phyloP scores from a whole-genome alignment of 2,888 invertebrate genomes.

The Amiota communis region DNA sequence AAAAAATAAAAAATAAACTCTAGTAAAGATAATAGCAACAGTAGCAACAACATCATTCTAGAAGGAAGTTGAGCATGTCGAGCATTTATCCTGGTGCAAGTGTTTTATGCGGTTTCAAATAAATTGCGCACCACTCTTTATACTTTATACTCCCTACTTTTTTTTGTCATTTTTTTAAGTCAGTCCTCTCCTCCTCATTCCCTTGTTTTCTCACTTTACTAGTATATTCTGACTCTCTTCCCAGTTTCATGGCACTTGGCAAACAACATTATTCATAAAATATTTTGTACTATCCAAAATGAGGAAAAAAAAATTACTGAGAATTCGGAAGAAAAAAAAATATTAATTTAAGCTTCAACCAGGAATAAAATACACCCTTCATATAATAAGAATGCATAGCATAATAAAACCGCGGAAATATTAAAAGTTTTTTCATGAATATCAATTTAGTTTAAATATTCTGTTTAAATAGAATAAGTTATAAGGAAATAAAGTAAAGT shows the following conservation, averaged over 20 bases:
- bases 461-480: too few species aligned
- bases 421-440: too few species aligned
- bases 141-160: conserved; percentile 6
- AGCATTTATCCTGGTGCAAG: conserved; percentile 56
- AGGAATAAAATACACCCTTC: too few species aligned
- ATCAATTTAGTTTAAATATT: too few species aligned
- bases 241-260: too few species aligned
- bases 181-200: background rate
- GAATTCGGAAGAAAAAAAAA: too few species aligned
- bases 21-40: conserved; percentile 34
- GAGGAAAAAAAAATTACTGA: background rate
- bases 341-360: too few species aligned
- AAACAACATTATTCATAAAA: conserved; percentile 42
- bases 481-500: too few species aligned
- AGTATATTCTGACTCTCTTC: background rate
- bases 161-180: background rate
- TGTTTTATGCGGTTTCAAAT: conserved; percentile 63
- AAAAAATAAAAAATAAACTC: conserved; percentile 27
- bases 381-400: too few species aligned
- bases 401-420: too few species aligned
- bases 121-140: conserved; percentile 54
- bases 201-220: conserved; percentile 35
- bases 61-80: conserved; percentile 30
- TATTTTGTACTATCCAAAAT: conserved; percentile 29
- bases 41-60: background rate